Percentiles rank a stretch among this genome's conserved stretches.
These are phyloP conservation scores for Kradibia gibbosae DNA, from an alignment of 1,140 invertebrate genomes.

Conservation along the genomic window DNA sequence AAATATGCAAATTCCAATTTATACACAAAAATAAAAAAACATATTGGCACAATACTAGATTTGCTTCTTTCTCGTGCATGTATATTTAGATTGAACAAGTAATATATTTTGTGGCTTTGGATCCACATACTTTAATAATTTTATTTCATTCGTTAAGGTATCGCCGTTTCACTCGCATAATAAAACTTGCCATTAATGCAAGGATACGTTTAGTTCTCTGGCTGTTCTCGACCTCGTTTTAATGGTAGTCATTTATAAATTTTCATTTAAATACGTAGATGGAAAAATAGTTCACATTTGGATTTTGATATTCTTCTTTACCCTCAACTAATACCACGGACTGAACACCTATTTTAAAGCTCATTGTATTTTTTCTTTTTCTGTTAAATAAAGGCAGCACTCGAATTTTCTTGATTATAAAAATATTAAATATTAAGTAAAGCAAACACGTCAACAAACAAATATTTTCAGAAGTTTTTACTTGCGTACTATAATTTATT, in stretches of 20 bases:
- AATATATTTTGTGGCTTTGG: slow-evolving; percentile 4
- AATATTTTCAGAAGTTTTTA: slow-evolving; percentile 6
- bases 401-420: slow-evolving; percentile 22
- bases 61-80: neutral
- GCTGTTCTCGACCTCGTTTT: slow-evolving; percentile 29
- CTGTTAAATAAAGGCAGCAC: neutral
- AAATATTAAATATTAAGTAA: neutral
- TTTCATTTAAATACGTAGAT: neutral
- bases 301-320: slow-evolving; percentile 10
- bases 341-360: neutral
- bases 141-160: slow-evolving; percentile 35
- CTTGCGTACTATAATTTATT: slow-evolving; percentile 28
- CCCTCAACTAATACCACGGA: neutral
- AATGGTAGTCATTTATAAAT: neutral
- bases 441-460: slow-evolving; percentile 12
- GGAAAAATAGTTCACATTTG: neutral
- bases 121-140: slow-evolving; percentile 36
- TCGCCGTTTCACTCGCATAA: neutral
- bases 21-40: neutral
- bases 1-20: slow-evolving; percentile 11
- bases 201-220: slow-evolving; percentile 1
- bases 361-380: neutral
- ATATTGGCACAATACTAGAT: slow-evolving; percentile 1
- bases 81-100: neutral
- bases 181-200: slow-evolving; percentile 29